Evolutionary conservation across 2,797 vertebrate species (phyloP).

Genomic region (Crax fasciolata): DNA sequence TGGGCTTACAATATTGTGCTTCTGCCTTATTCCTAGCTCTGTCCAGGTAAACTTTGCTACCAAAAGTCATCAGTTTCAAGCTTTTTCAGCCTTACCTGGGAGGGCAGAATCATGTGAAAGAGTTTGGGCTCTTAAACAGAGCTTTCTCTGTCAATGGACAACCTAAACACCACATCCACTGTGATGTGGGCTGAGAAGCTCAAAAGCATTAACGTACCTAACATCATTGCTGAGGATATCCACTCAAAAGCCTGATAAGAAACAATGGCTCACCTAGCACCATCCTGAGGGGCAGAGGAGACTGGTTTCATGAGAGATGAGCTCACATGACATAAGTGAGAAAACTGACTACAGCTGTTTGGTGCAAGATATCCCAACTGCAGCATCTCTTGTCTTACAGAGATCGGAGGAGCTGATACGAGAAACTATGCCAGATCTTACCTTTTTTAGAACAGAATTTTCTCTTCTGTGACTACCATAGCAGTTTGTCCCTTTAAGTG

Average conservation of each 20-base stretch:
- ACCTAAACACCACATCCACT: neutral
- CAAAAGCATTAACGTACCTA: neutral
- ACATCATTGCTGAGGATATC: accelerated
- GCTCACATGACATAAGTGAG: neutral
- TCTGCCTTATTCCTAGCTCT: neutral
- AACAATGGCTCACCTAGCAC: neutral
- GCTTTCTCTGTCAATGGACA: neutral
- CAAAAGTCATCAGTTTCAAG: neutral
- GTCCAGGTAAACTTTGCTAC: neutral
- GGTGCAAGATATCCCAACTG: neutral
- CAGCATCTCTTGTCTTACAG: neutral
- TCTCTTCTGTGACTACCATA: neutral
- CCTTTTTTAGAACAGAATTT: neutral
- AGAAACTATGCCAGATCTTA: neutral
- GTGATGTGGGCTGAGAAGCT: neutral
- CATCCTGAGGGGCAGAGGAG: neutral
- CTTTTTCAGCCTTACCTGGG: neutral
- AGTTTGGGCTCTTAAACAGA: neutral
- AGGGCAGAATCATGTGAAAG: neutral
- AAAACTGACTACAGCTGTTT: accelerated
- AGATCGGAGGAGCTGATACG: neutral
- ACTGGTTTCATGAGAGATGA: neutral
- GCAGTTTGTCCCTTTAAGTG: neutral
- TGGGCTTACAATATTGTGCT: accelerated
- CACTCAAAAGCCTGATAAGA: neutral